These are phyloP conservation scores for Zaprionus ornatus DNA, from an alignment of 1,140 invertebrate genomes.

Conservation along the genomic window DNA sequence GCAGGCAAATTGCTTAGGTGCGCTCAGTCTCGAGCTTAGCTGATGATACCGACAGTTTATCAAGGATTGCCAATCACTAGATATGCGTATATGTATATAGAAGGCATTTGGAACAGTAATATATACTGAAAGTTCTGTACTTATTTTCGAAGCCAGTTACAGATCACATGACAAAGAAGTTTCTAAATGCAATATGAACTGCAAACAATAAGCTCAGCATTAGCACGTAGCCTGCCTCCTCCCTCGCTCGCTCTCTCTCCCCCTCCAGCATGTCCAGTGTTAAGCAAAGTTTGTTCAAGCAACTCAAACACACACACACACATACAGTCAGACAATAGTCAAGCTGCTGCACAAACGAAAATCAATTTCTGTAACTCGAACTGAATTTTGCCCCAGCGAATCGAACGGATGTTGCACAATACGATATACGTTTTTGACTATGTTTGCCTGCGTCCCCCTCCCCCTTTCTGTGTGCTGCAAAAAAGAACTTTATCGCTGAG, in stretches of 20 bases:
- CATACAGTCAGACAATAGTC: constrained; percentile 36
- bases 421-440: constrained; percentile 49
- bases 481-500: constrained; percentile 73
- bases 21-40: neutral
- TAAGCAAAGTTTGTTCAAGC: constrained; percentile 37
- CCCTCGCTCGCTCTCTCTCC: neutral
- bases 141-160: neutral
- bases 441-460: neutral
- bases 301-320: constrained; percentile 41
- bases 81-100: neutral
- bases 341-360: constrained; percentile 74
- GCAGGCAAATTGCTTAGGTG: neutral
- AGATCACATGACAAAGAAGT: constrained; percentile 2
- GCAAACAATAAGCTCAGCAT: constrained; percentile 1
- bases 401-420: constrained; percentile 47
- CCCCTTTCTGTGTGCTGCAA: constrained; percentile 1
- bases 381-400: constrained; percentile 40
- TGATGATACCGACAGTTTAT: neutral
- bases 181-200: constrained; percentile 9
- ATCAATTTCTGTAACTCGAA: constrained; percentile 73
- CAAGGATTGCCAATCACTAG: neutral
- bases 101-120: neutral
- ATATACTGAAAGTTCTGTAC: neutral
- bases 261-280: neutral
- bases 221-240: neutral